These are phyloP conservation scores for Labrus mixtus DNA, from an alignment of 2,113 vertebrate species.

Conservation along the genomic window DNA sequence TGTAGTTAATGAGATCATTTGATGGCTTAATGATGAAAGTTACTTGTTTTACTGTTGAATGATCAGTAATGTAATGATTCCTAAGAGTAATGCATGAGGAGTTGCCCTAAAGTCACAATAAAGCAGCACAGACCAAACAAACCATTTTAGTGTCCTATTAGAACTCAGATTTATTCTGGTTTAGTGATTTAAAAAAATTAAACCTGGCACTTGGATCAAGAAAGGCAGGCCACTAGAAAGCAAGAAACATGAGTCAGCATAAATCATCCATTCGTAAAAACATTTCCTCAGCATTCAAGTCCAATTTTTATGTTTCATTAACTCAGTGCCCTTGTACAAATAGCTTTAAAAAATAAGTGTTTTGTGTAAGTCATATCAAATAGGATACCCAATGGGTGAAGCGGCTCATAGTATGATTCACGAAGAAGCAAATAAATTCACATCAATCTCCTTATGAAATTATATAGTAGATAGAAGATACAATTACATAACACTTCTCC, in stretches of 20 bases:
- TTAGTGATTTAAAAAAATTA: not conserved
- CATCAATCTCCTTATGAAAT: not conserved
- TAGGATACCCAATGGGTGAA: not conserved
- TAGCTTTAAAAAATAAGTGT: not conserved
- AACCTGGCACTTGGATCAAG: not conserved
- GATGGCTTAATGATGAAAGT: not conserved
- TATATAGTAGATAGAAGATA: not conserved
- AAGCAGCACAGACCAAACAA: not conserved
- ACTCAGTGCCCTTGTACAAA: constrained; percentile 11
- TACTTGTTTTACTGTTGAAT: not conserved
- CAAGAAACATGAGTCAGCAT: not conserved
- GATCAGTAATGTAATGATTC: not conserved
- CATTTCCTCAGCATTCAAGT: constrained; percentile 7
- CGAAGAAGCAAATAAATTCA: not conserved
- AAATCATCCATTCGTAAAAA: constrained; percentile 6
- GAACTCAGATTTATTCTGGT: not conserved
- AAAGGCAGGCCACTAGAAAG: not conserved
- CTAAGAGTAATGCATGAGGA: too few species aligned
- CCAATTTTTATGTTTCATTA: not conserved
- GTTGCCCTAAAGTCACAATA: not conserved
- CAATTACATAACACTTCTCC: not conserved
- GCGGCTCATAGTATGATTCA: not conserved
- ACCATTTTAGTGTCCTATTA: not conserved
- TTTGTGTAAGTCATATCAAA: not conserved
- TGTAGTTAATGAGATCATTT: not conserved